A percentile compares a stretch with the other conserved stretches of the same genome.
Conservation (phyloP, 2,113 vertebrate species). For the Microtus ochrogaster region DNA sequence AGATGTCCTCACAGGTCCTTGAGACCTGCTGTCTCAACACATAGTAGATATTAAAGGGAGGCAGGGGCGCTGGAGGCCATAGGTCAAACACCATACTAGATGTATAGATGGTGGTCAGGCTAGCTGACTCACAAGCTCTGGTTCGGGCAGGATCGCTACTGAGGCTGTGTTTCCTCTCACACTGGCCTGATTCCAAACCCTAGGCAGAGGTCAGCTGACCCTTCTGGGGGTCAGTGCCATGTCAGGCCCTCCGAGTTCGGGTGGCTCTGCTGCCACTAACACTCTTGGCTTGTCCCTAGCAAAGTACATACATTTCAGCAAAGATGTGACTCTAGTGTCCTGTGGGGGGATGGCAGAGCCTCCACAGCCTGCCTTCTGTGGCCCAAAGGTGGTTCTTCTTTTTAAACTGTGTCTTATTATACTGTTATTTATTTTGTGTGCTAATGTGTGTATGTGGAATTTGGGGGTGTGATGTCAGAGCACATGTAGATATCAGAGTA, state of each 20-base stretch:
- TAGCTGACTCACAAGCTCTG: not conserved
- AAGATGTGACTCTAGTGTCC: accelerated
- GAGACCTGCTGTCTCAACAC: accelerated
- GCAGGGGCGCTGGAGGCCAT: not conserved
- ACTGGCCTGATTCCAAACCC: not conserved
- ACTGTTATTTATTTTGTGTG: not conserved
- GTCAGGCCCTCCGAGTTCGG: not conserved
- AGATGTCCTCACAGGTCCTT: not conserved
- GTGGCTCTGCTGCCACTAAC: not conserved
- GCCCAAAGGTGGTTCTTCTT: not conserved
- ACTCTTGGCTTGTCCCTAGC: not conserved
- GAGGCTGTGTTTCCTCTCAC: not conserved
- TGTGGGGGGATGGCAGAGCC: not conserved
- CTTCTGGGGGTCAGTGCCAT: not conserved
- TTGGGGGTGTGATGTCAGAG: not conserved
- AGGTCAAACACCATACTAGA: not conserved
- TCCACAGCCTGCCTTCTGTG: not conserved
- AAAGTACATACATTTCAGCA: accelerated
- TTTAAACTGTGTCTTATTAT: not conserved
- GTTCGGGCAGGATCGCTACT: not conserved
- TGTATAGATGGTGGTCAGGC: too few relatives aligned
- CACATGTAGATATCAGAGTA: not conserved
- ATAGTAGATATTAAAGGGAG: not conserved
- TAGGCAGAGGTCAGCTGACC: not conserved
- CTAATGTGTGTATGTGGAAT: not conserved